phyloP scores from a whole-genome alignment of 1,140 invertebrate species.

The Triops longicaudatus region DNA sequence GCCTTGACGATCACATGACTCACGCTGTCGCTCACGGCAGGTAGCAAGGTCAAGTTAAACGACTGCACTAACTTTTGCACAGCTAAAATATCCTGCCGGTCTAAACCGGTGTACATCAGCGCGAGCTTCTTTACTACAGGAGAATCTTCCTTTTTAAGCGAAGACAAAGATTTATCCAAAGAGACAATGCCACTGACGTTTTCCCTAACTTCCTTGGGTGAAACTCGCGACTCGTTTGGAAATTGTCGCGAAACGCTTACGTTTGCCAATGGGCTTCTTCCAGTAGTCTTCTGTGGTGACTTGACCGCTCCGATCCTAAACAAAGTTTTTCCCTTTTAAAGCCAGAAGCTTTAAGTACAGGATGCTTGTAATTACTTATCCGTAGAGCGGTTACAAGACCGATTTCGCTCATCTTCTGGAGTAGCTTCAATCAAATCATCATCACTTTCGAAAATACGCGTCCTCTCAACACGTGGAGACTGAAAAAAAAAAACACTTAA shows the following conservation, averaged over 20 bases:
- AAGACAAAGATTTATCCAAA: background rate
- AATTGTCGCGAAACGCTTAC: background rate
- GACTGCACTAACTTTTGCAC: background rate
- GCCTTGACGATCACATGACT: background rate
- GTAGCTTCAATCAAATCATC: constrained; percentile 3
- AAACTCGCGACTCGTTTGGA: background rate
- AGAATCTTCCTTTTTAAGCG: background rate
- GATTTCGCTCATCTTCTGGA: background rate
- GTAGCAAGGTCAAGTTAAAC: background rate
- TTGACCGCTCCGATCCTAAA: background rate
- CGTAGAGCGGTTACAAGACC: background rate
- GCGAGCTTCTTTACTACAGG: background rate
- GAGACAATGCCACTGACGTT: background rate
- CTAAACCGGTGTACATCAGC: background rate
- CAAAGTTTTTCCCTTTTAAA: background rate
- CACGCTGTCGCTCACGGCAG: background rate
- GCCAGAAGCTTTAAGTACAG: background rate
- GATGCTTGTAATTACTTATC: background rate
- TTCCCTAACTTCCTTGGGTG: background rate
- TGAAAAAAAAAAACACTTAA: background rate
- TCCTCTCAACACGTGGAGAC: background rate
- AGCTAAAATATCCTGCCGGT: background rate
- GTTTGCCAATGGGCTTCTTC: background rate
- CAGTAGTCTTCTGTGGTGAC: background rate
- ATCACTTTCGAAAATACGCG: background rate